Base-by-base conservation (phyloP, 2,797 vertebrate species). In the Epinephelus awoara region DNA sequence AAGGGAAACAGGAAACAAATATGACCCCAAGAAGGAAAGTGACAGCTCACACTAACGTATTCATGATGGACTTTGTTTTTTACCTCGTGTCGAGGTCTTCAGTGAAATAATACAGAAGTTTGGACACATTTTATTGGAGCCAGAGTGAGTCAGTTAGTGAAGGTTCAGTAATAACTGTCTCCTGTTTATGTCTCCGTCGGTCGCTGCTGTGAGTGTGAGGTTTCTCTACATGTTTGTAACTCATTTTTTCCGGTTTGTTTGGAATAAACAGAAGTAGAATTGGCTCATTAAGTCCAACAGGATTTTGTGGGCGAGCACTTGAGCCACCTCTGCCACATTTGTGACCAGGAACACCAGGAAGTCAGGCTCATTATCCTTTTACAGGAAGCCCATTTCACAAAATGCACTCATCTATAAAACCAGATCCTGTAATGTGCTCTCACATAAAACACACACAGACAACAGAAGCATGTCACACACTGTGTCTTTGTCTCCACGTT, bases 301-400 rank as follows among this genome's bases (percentile, higher is more conserved):
- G 67, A 79, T 59, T 86, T 18, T 77, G 71, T 29, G 85, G 76
- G 19, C 25, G 18, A 19, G 75, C 73, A n/a, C 67, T 62, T 21
- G 19, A 55, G 66, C 71, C 79, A 70, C 47, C 68, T 34, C 14
- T 55, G 38, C 55, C 66, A 71, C 74, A 73, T 70, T 25, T 27
- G 49, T 64, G 73, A 80, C 75, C 77, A 71, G 50, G 29, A 79
- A 57, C 82, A 79, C 73, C 88, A 85, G 75, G 82, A 91, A 84
- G 29, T 63, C 66, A 0, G 46, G 19, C 66, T 80, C 65, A 61
- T 82, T 80, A 85, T 69, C 13, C 25, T 62, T 70, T 88, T 80
- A 88, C 72, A 82, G 76, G 82, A 89, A 86, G 23, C 6, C 25
- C 34, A 27, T 76, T 81, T 64, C 5, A 47, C n/a, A 54, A 81